These are phyloP conservation scores for Rhynchonycteris naso DNA, from an alignment of 2,797 vertebrate species.

Conservation along the genomic window DNA sequence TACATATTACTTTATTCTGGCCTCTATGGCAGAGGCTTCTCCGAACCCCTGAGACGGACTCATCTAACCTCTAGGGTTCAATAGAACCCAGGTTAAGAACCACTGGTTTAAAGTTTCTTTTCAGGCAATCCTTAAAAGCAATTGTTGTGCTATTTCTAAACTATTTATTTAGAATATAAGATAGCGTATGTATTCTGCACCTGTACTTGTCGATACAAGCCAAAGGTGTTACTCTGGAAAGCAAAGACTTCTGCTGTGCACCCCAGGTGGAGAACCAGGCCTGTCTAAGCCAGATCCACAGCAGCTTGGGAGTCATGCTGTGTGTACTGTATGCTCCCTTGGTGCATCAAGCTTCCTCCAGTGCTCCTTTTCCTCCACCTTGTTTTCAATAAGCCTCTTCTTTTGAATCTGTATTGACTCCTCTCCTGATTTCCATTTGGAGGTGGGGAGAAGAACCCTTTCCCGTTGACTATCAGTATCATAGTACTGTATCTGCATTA, in stretches of 20 bases:
- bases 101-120: neutral
- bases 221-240: neutral
- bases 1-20: too few species aligned
- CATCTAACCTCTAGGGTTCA: too few species aligned
- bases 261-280: neutral
- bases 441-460: neutral
- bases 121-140: neutral
- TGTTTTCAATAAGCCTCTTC: neutral
- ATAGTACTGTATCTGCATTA: neutral
- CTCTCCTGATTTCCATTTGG: neutral
- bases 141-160: too few species aligned
- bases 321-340: neutral
- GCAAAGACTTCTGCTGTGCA: neutral
- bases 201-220: neutral
- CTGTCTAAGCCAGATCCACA: neutral
- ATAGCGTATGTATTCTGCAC: neutral
- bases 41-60: too few species aligned
- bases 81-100: too few species aligned
- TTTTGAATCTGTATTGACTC: neutral
- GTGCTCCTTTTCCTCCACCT: neutral
- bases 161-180: too few species aligned
- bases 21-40: too few species aligned
- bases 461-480: neutral
- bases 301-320: neutral
- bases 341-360: neutral